Evolutionary conservation across 2,797 vertebrate species (phyloP).

Genomic region (Amblyraja radiata): DNA sequence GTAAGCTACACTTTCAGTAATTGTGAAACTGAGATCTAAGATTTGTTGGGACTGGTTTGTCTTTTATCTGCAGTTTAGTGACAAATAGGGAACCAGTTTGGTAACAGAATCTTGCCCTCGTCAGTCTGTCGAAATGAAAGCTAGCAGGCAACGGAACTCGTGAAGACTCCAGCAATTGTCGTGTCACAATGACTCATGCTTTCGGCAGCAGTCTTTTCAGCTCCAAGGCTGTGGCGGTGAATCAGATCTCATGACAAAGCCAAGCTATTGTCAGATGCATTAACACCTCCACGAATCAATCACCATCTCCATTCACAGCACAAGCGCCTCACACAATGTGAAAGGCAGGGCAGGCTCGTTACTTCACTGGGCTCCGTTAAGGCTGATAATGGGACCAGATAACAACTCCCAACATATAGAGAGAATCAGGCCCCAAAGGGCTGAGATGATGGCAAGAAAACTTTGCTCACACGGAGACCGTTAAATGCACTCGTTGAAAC

Average conservation of each 20-base stretch:
- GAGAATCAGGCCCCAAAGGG: background rate
- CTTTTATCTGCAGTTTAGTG: background rate
- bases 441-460: background rate
- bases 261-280: background rate
- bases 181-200: background rate
- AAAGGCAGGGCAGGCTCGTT: background rate
- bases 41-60: too few species aligned
- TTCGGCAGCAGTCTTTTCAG: background rate
- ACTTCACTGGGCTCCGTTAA: background rate
- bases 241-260: conserved; percentile 30
- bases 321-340: background rate
- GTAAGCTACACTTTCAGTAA: too few species aligned
- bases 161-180: background rate
- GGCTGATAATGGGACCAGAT: background rate
- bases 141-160: background rate
- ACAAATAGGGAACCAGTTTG: background rate
- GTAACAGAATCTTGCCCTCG: background rate
- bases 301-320: background rate
- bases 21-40: background rate
- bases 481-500: background rate
- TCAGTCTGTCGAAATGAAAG: background rate
- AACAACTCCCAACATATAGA: background rate
- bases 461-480: background rate
- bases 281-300: conserved; percentile 7
- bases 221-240: background rate